phyloP scores from a whole-genome alignment of 2,113 vertebrate species.

The Myotis davidii region DNA sequence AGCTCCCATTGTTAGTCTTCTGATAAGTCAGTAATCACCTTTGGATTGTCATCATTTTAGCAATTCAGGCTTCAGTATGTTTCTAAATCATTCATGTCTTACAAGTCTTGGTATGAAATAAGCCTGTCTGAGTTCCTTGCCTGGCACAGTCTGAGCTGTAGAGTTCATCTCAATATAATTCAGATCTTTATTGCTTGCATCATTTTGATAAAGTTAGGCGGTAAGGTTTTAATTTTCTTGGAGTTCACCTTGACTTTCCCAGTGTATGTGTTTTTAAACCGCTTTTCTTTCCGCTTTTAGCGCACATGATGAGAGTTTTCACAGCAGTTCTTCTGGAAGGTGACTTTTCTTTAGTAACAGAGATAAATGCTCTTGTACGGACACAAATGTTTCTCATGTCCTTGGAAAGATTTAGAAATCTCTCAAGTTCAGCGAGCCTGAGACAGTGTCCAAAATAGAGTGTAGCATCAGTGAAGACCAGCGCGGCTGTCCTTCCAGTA shows the following conservation, averaged over 20 bases:
- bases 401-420: slow-evolving; percentile 69
- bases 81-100: slow-evolving; percentile 46
- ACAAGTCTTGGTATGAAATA: slow-evolving; percentile 30
- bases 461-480: slow-evolving; percentile 6
- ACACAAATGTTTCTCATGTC: slow-evolving; percentile 62
- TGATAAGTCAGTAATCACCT: neutral
- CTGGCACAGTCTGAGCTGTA: neutral
- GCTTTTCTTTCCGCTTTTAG: slow-evolving; percentile 14
- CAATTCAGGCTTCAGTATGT: neutral
- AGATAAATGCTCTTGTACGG: slow-evolving; percentile 65
- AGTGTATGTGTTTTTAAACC: slow-evolving; percentile 24
- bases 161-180: slow-evolving; percentile 41
- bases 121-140: neutral
- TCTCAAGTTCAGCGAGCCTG: slow-evolving; percentile 52
- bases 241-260: slow-evolving; percentile 29
- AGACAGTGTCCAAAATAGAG: slow-evolving; percentile 60
- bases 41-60: slow-evolving; percentile 26
- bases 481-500: neutral
- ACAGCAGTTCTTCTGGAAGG: slow-evolving; percentile 46
- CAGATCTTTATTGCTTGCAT: slow-evolving; percentile 52
- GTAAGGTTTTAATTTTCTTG: slow-evolving; percentile 56
- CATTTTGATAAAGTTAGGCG: slow-evolving; percentile 55
- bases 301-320: neutral
- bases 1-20: slow-evolving; percentile 39
- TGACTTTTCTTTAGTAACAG: slow-evolving; percentile 68